Base-by-base conservation (phyloP, 2,797 vertebrate genomes). In the Menidia menidia region DNA sequence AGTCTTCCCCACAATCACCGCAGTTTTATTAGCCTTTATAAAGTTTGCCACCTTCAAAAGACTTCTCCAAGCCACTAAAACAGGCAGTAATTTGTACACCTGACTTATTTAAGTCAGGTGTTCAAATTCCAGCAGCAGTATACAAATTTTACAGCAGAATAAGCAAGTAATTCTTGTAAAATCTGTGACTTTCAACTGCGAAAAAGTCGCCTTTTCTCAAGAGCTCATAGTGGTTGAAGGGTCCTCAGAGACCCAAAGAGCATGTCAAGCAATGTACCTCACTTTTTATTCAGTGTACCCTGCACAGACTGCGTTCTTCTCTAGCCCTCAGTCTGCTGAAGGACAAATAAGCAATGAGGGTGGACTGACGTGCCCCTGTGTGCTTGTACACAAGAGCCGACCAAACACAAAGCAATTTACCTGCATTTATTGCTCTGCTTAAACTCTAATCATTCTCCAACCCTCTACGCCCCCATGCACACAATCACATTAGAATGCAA, bases 381-480 rank as follows among this genome's bases (percentile, higher is more conserved):
- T 62, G 57, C 18, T n/a, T 68, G 68, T 58, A 79, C 65, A 69
- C 41, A 82, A 84, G 68, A 78, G 64, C 75, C 72, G 76, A 66
- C 78, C 72, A 75, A 82, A 75, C 25, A 30, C 80, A 62, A 60
- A 80, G 77, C 84, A 82, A 77, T 89, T 85, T 87, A 87, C 65
- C 85, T 80, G 78, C 82, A 83, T 84, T 90, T 87, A 83, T 78
- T 68, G 48, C 59, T 51, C 68, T 81, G 61, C 51, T 67, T 67
- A 64, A 58, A 63, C 44, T 62, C 52, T 55, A 44, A 55, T 59
- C 33, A 16, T 35, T 54, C 25, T 62, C 64, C 67, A 51, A 54
- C 51, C 55, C 65, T 4, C 30, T 14, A 43, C 39, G 9, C 41
- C 13, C 16, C 10, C 3, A 39, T 14, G 33, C 14, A 39, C 35